Conservation (phyloP, 2,113 vertebrate genomes). For the Megaceryle torquata region DNA sequence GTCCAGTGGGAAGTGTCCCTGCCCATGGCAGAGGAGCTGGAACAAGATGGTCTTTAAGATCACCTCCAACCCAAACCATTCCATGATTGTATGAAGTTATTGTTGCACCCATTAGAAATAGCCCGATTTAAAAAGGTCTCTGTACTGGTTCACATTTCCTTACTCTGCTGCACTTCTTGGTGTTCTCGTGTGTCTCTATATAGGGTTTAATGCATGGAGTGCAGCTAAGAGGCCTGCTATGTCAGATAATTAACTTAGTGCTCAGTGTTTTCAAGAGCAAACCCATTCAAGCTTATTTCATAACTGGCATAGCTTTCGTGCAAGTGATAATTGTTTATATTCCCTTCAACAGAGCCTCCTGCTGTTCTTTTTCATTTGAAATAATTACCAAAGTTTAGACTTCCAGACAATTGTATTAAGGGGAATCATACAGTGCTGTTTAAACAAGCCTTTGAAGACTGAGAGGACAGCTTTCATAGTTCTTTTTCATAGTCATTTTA, state of each 20-base stretch:
- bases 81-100: neutral
- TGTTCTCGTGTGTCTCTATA: neutral
- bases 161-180: neutral
- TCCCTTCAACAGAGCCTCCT: constrained; percentile 50
- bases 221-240: neutral
- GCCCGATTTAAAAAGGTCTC: neutral
- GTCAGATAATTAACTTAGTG: constrained; percentile 8
- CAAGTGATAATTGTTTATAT: constrained; percentile 68
- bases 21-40: neutral
- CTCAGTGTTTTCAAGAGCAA: constrained; percentile 10
- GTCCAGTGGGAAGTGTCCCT: neutral
- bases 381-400: constrained; percentile 66
- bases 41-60: no score
- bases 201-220: neutral
- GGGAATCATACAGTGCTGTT: constrained; percentile 40
- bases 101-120: neutral
- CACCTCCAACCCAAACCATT: neutral
- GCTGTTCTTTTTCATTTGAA: constrained; percentile 60
- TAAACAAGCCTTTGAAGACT: constrained; percentile 50
- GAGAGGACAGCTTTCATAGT: constrained; percentile 53
- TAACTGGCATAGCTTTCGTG: constrained; percentile 35
- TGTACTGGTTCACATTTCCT: neutral
- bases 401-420: constrained; percentile 57
- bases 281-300: constrained; percentile 31
- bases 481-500: constrained; percentile 29